Evolutionary conservation across 2,888 invertebrate species (phyloP), one percentile per base, ranked within the genome.

Genomic region (Pristionchus arcanus): DNA sequence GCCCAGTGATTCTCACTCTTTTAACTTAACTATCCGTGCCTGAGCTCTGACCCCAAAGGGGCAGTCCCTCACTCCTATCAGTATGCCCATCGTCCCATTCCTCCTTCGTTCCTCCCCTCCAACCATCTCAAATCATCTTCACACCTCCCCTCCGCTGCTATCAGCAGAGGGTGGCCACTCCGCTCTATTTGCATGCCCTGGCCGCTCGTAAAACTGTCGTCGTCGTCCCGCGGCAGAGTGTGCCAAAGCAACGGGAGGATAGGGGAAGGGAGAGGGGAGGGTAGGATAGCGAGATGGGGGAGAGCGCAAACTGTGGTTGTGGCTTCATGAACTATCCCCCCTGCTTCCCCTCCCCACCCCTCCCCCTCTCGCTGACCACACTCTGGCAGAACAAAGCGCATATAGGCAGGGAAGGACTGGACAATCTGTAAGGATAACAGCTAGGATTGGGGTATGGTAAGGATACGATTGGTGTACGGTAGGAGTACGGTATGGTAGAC

Each of bases 381-480:
- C 90, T 93, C 31, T 92, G 91, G 81, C 91, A 90, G 34, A 90
- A 90, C 19, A 90, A 91, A 0, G 83, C n/a, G n/a, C 91, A 83
- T 90, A 91, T 13, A 34, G 71, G 71, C 0, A 37, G 37, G 11
- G 37, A 4, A 21, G 74, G 31, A 25, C 74, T 37, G 37, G 74
- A 74, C 74, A 74, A 34, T 71, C 28, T 16, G 31, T 2, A 5
- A 2, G 9, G 66, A 28, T 66, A 71, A 19, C 34, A 31, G 16
- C 1, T 19, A 71, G 31, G 31, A 31, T 63, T n/a, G 7, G 66
- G 28, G 28, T 28, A 66, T 16, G 28, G 66, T 59, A 59, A 28
- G n/a, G 66, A 15, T n/a, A 66, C 66, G 66, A n/a, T n/a, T n/a
- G 42, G 13, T 9, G 42, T 49, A 13, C 9, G 42, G 42, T 49